Conservation (phyloP, 1,140 invertebrate genomes). For the Lucilia cuprina region DNA sequence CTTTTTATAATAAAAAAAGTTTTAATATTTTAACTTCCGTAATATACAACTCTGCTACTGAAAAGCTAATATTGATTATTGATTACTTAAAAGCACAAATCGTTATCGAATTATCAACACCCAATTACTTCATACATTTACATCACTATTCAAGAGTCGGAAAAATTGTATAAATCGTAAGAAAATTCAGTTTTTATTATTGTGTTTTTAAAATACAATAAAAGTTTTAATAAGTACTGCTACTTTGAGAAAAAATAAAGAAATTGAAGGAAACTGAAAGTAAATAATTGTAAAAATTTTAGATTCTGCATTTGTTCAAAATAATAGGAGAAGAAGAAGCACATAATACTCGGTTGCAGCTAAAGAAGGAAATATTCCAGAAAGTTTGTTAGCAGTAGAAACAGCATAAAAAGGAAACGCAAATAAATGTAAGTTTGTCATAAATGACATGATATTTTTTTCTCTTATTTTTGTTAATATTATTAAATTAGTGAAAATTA, state of each 20-base stretch:
- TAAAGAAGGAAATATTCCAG: conserved; percentile 20
- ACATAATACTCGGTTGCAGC: neutral
- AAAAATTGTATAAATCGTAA: conserved; percentile 4
- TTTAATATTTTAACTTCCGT: too few species aligned
- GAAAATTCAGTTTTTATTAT: neutral
- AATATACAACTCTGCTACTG: too few species aligned
- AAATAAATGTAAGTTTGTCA: neutral
- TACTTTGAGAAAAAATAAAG: neutral
- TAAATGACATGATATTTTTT: neutral
- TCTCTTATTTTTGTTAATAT: neutral
- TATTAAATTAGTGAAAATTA: neutral
- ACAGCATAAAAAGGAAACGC: neutral
- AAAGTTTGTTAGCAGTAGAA: neutral
- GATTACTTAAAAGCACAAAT: too few species aligned
- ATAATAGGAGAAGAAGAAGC: neutral
- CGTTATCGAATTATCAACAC: too few species aligned
- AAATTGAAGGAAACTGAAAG: neutral
- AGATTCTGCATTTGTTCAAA: neutral
- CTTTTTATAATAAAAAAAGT: too few species aligned
- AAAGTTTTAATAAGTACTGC: neutral
- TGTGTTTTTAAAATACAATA: neutral
- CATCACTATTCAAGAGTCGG: too few species aligned
- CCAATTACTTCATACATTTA: too few species aligned
- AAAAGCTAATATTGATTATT: too few species aligned
- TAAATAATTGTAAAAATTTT: neutral